A percentile compares a stretch with the other conserved stretches of the same genome.
Evolutionary conservation across 1,140 invertebrate genomes (phyloP).

Genomic region (Conus ventricosus): DNA sequence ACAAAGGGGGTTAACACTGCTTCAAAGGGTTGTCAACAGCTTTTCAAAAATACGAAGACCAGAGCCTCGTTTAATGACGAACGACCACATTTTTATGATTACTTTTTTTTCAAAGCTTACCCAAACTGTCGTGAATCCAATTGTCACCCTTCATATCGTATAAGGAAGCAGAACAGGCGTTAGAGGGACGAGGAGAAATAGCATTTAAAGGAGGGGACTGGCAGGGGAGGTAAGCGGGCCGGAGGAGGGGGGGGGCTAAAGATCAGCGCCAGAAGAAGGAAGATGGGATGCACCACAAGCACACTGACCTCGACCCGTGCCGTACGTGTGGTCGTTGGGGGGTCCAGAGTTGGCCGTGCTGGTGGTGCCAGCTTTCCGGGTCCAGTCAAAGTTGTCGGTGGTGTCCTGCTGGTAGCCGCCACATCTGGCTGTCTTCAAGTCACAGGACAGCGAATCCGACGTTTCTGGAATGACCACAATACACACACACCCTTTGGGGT

Average conservation of each 20-base stretch:
- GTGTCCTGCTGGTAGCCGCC: slow-evolving; percentile 85
- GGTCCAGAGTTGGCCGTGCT: slow-evolving; percentile 83
- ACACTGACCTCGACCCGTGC: slow-evolving; percentile 46
- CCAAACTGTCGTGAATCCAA: no score
- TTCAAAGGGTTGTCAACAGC: no score
- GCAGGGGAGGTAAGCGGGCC: neutral
- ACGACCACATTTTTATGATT: no score
- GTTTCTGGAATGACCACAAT: neutral
- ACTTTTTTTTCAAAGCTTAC: no score
- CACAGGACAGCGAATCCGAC: slow-evolving; percentile 36
- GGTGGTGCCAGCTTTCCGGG: slow-evolving; percentile 77
- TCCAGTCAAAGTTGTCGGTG: slow-evolving; percentile 86
- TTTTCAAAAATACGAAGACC: no score
- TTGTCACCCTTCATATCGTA: no score
- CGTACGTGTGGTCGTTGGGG: slow-evolving; percentile 81
- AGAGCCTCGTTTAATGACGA: no score
- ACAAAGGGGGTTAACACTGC: no score
- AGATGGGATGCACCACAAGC: neutral
- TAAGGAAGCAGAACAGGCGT: neutral
- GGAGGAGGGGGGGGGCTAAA: neutral
- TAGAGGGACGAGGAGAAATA: neutral
- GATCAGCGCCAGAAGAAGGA: neutral
- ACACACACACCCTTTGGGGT: neutral
- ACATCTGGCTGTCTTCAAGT: slow-evolving; percentile 75
- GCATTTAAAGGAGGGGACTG: neutral